phyloP scores from a whole-genome alignment of 2,888 invertebrate species.

The Tiliacea aurago region DNA sequence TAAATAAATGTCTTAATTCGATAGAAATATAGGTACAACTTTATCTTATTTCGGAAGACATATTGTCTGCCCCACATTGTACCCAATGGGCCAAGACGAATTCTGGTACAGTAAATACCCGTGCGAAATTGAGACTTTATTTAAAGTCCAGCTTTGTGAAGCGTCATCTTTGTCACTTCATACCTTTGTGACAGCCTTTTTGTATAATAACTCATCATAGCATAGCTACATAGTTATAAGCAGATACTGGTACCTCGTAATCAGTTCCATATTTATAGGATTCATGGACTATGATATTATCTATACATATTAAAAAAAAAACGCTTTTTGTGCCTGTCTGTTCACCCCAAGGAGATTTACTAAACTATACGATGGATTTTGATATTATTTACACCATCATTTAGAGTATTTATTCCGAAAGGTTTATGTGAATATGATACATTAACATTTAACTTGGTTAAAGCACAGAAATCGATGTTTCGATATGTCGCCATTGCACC shows the following conservation, averaged over 20 bases:
- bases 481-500: too few relatives aligned
- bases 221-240: too few relatives aligned
- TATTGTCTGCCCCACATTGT: constrained; percentile 13
- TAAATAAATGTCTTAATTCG: constrained; percentile 13
- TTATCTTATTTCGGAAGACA: not conserved
- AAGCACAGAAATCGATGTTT: too few relatives aligned
- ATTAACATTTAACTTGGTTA: too few relatives aligned
- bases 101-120: not conserved
- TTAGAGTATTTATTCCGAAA: too few relatives aligned
- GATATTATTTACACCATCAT: too few relatives aligned
- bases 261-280: not conserved
- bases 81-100: not conserved
- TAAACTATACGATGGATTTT: too few relatives aligned
- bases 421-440: too few relatives aligned
- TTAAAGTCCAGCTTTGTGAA: not conserved
- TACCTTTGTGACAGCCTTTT: not conserved
- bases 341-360: too few relatives aligned
- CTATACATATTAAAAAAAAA: too few relatives aligned
- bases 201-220: not conserved
- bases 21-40: not conserved
- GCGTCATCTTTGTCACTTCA: not conserved
- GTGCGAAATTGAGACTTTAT: not conserved
- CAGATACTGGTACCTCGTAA: not conserved
- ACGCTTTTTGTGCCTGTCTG: too few relatives aligned
- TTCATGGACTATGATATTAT: not conserved